Evolutionary conservation across 2,888 invertebrate species (phyloP).

Genomic region (Lasioglossum malachurum): DNA sequence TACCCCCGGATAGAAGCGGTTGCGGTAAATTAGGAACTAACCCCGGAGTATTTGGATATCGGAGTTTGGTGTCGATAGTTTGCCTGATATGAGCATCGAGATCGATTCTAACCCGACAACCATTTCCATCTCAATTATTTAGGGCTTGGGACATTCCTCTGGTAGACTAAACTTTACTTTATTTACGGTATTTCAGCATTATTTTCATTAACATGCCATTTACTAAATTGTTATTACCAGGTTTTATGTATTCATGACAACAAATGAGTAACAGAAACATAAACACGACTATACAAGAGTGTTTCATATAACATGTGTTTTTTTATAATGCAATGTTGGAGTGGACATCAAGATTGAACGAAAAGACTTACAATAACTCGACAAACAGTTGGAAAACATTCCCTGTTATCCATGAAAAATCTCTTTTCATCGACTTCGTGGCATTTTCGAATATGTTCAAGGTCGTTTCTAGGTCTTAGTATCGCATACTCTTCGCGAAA

Average conservation of each 20-base stretch:
- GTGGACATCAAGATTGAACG: too few species aligned
- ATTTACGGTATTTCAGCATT: neutral
- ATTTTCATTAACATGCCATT: neutral
- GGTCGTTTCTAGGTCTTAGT: too few species aligned
- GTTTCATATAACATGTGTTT: too few species aligned
- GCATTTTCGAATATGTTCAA: too few species aligned
- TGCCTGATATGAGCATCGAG: neutral
- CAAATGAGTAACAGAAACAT: too few species aligned
- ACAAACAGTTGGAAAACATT: too few species aligned
- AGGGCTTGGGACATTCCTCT: neutral
- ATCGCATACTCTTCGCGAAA: too few species aligned
- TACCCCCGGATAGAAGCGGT: slow-evolving; percentile 10
- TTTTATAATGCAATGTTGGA: too few species aligned
- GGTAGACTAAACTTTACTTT: neutral
- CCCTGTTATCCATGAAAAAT: too few species aligned
- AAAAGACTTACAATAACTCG: too few species aligned
- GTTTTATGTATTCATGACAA: neutral
- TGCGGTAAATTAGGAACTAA: slow-evolving; percentile 35
- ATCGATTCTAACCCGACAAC: neutral
- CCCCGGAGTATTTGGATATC: neutral
- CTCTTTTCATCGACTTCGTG: too few species aligned
- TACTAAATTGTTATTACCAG: neutral
- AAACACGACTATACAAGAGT: too few species aligned
- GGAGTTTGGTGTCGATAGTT: neutral
- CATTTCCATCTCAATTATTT: neutral